These are phyloP conservation scores for Neuroterus valhalla DNA, from an alignment of 1,140 invertebrate species.

Conservation along the genomic window DNA sequence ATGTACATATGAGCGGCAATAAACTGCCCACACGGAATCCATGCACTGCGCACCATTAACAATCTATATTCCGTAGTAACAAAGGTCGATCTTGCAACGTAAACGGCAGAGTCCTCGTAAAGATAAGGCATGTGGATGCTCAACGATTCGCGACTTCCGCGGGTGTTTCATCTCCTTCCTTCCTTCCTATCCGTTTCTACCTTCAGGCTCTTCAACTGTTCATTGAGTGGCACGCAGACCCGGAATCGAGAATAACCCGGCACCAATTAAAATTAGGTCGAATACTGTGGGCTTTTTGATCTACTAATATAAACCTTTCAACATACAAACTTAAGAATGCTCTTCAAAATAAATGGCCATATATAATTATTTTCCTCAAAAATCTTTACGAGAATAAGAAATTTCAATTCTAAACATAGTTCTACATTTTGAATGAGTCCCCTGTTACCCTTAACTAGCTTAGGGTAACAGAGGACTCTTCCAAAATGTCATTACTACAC, in stretches of 20 bases:
- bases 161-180: conserved; percentile 23
- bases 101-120: conserved; percentile 42
- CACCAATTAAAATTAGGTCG: conserved; percentile 51
- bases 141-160: conserved; percentile 36
- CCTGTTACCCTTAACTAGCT: too few relatives aligned
- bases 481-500: too few relatives aligned
- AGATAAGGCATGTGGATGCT: conserved; percentile 42
- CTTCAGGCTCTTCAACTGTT: conserved; percentile 27
- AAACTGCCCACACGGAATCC: conserved; percentile 25
- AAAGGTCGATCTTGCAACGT: conserved; percentile 34
- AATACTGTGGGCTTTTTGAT: background rate
- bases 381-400: too few relatives aligned
- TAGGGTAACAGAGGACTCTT: too few relatives aligned
- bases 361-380: too few relatives aligned
- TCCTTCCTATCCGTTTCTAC: conserved; percentile 1
- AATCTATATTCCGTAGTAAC: conserved; percentile 30
- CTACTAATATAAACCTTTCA: background rate
- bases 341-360: too few relatives aligned
- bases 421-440: too few relatives aligned
- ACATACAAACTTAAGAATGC: background rate
- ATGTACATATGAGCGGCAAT: conserved; percentile 9
- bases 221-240: conserved; percentile 5
- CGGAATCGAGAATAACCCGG: background rate
- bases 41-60: conserved; percentile 15
- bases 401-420: too few relatives aligned